Conservation (phyloP, 2,113 vertebrate species). For the rabbit (Oryctolagus cuniculus) region DNA sequence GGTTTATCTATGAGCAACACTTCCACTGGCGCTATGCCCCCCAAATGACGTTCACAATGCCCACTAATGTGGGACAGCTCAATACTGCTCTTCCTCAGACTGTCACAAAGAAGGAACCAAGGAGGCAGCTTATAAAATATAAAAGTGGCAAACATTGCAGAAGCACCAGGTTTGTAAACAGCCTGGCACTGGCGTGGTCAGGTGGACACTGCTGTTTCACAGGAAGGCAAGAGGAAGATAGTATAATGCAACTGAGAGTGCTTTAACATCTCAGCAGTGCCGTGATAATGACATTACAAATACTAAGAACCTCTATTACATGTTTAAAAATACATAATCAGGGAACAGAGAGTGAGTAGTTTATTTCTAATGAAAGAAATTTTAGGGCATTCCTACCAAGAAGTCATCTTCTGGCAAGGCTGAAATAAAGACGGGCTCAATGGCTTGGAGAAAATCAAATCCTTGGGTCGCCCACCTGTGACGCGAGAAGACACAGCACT, state of each 20-base stretch:
- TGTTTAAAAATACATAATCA: not conserved
- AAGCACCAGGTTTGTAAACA: not conserved
- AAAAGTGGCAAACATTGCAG: not conserved
- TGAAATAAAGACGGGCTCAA: slow-evolving; percentile 98
- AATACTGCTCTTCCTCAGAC: not conserved
- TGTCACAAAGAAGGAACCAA: not conserved
- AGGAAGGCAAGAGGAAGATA: not conserved
- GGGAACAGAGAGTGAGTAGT: not conserved
- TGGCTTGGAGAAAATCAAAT: slow-evolving; percentile 99
- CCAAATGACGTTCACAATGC: not conserved
- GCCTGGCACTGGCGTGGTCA: not conserved
- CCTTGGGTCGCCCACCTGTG: slow-evolving; percentile 99
- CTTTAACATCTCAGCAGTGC: not conserved
- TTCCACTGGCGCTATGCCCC: not conserved
- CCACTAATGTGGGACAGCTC: not conserved
- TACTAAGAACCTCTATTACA: not conserved
- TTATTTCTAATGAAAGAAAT: not conserved
- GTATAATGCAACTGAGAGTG: accelerated
- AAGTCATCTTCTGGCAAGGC: slow-evolving; percentile 99
- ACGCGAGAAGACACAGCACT: slow-evolving; percentile 30
- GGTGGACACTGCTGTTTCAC: accelerated
- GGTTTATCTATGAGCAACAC: not conserved
- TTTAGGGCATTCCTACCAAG: slow-evolving; percentile 90
- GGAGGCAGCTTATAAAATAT: not conserved
- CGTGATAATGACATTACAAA: accelerated